A percentile compares a stretch with the other conserved stretches of the same genome.
phyloP scores from a whole-genome alignment of 2,113 vertebrate genomes.

The Burhinus bistriatus region DNA sequence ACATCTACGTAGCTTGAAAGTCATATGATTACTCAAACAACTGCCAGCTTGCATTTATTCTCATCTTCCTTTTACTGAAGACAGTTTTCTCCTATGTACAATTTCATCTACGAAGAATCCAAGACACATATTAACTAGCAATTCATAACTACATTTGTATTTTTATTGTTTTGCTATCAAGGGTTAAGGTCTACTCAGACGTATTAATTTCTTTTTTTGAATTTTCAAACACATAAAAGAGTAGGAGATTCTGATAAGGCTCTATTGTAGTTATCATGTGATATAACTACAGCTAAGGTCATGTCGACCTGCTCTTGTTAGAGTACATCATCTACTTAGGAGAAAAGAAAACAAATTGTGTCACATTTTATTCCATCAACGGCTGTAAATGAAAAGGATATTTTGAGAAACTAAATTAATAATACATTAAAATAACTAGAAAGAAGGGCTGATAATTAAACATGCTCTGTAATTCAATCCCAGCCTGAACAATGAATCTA shows the following conservation, averaged over 20 bases:
- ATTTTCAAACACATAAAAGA: slow-evolving; percentile 55
- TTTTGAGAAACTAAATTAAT: slow-evolving; percentile 71
- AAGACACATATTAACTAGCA: not conserved
- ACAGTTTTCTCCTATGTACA: not conserved
- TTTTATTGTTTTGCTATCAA: slow-evolving; percentile 10
- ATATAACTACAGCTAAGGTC: slow-evolving; percentile 72
- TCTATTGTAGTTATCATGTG: slow-evolving; percentile 62
- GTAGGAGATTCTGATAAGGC: slow-evolving; percentile 63
- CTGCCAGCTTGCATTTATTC: not conserved
- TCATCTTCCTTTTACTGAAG: not conserved
- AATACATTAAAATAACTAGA: slow-evolving; percentile 68
- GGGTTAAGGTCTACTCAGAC: slow-evolving; percentile 35
- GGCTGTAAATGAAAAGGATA: slow-evolving; percentile 64
- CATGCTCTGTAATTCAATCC: slow-evolving; percentile 48
- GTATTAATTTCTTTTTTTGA: slow-evolving; percentile 33
- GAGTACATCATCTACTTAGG: slow-evolving; percentile 67
- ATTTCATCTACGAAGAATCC: slow-evolving; percentile 12
- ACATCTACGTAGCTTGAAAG: not conserved
- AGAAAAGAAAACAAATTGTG: slow-evolving; percentile 74
- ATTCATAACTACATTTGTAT: not conserved
- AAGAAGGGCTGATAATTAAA: slow-evolving; percentile 68
- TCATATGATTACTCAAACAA: not conserved
- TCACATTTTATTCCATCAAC: slow-evolving; percentile 68
- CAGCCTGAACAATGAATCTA: slow-evolving; percentile 45
- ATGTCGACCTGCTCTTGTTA: slow-evolving; percentile 65